phyloP scores from a whole-genome alignment of 2,888 invertebrate genomes.

The Dysmachus trigonus region DNA sequence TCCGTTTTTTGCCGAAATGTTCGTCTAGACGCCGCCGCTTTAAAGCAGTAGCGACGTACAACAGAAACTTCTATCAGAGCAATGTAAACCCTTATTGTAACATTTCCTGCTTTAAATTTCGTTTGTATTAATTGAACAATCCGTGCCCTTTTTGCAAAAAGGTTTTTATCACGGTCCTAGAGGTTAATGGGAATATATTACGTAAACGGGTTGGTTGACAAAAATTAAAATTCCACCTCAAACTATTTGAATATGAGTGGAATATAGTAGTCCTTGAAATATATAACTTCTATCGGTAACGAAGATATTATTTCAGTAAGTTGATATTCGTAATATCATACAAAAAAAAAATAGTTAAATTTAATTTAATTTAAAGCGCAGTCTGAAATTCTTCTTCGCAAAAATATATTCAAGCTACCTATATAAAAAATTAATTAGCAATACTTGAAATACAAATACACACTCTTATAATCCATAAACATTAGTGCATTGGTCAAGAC shows the following conservation, averaged over 20 bases:
- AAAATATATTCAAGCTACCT: too few relatives aligned
- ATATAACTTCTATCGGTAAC: too few relatives aligned
- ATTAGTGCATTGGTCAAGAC: too few relatives aligned
- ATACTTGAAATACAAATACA: too few relatives aligned
- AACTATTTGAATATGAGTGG: neutral
- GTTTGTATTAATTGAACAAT: neutral
- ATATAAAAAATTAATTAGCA: too few relatives aligned
- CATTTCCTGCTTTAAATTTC: neutral
- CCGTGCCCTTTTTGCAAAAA: neutral
- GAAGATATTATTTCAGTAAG: too few relatives aligned
- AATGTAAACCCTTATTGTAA: neutral
- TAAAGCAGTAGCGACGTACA: neutral
- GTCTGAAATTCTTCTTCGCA: too few relatives aligned
- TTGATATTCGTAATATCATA: too few relatives aligned
- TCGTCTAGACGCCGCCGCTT: neutral
- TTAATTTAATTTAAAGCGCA: too few relatives aligned
- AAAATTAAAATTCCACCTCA: neutral
- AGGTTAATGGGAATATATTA: neutral
- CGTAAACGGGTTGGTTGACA: neutral
- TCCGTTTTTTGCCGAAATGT: neutral
- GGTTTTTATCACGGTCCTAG: neutral
- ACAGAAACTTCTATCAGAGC: neutral
- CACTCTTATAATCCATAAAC: too few relatives aligned
- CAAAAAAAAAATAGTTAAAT: too few relatives aligned
- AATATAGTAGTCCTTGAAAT: too few relatives aligned